Base-by-base conservation (phyloP, 2,888 invertebrate species). In the Synergus japonicus region DNA sequence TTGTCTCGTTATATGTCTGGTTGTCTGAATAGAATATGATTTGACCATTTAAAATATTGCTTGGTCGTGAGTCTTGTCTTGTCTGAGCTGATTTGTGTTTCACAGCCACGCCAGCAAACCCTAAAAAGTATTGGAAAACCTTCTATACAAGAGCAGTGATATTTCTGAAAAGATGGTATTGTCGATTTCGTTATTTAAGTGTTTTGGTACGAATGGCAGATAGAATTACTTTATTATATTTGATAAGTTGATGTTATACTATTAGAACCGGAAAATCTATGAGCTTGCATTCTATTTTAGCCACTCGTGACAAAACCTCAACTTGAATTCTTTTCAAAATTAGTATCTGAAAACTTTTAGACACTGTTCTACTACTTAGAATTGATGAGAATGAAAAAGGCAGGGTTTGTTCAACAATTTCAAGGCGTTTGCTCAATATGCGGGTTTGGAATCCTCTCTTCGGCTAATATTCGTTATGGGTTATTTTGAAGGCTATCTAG, bases 71-170 rank as follows among this genome's bases (percentile, higher is more conserved):
- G 43, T 77, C 64, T 77, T 58, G 54, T 76, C 63, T 46, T 58
- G 54, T 76, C 63, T 46, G n/a, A 77, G 46, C 44, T 65, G 46
- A 65, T 77, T 77, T 49, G 7, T 37, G 29, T 82, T 79, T 84
- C 84, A 84, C 84, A 84, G 84, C 84, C 84, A 80, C 83, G 79
- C 84, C 81, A 84, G 80, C 82, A 79, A 84, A 83, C 49, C 37
- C 64, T 65, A 64, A 9, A n/a, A 64, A 46, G 18, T 44, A 65
- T 64, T 63, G 60, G 37, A 41, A 76, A 54, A 37, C 58, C 8
- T 60, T 41, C 15, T 12, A 46, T 49, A 44, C 37, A 49, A 65
- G 22, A 49, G 41, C 60, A 43, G 29, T 63, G 18, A 60, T 37
- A 63, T 46, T 76, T 18, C 41, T 79, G 18, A 18, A 13, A 49